Evolutionary conservation across 2,113 vertebrate genomes (phyloP).

Genomic region (Ranitomeya variabilis): DNA sequence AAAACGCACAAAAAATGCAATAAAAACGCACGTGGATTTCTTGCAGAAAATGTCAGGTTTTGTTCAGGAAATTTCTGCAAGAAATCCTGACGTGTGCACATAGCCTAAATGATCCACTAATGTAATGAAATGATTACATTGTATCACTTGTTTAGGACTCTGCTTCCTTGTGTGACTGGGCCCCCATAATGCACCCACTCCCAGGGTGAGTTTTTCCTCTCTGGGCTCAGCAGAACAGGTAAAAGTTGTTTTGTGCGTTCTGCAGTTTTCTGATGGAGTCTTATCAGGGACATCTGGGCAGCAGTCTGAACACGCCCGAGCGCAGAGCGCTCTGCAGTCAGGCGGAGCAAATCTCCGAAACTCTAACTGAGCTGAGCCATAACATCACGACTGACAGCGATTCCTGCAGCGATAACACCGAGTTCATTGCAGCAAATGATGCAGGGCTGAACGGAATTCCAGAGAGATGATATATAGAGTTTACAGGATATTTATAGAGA

Average conservation of each 20-base stretch:
- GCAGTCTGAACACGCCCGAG: constrained; percentile 14
- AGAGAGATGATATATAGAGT: not conserved
- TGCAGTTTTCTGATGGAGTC: constrained; percentile 17
- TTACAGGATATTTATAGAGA: not conserved
- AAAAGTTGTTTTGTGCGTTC: not conserved
- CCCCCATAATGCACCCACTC: not conserved
- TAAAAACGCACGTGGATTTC: too few species aligned
- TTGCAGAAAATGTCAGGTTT: too few species aligned
- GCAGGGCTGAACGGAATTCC: not conserved
- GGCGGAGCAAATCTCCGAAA: not conserved
- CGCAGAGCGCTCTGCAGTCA: not conserved
- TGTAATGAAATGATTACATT: not conserved
- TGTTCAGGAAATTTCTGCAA: too few species aligned
- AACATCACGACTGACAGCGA: constrained; percentile 1
- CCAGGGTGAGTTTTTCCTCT: not conserved
- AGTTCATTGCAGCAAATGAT: not conserved
- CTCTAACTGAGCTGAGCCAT: not conserved
- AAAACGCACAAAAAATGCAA: too few species aligned
- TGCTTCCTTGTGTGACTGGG: not conserved
- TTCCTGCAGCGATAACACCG: constrained; percentile 1
- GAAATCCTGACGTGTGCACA: too few species aligned
- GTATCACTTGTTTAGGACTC: not conserved
- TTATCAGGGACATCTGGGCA: constrained; percentile 17
- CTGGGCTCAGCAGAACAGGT: not conserved
- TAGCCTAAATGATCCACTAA: too few species aligned